These are phyloP conservation scores for Lophotriccus pileatus DNA, from an alignment of 2,797 vertebrate species.

Conservation along the genomic window DNA sequence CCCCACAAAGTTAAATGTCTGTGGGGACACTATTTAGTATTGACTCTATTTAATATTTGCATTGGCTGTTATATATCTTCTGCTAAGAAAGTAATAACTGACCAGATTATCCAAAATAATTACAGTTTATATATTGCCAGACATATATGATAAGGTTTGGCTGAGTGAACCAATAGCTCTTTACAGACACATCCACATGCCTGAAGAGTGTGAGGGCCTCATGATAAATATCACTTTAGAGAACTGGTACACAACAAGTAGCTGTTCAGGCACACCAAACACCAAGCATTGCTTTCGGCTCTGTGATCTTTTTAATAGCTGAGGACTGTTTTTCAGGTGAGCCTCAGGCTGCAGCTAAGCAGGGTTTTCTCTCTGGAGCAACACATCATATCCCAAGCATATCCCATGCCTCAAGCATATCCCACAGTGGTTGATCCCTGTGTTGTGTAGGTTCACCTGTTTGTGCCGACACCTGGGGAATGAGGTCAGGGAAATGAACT, in stretches of 20 bases:
- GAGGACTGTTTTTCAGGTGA: not conserved
- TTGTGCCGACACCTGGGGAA: not conserved
- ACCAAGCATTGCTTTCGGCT: not conserved
- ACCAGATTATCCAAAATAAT: not conserved
- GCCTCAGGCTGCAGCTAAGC: not conserved
- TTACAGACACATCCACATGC: not conserved
- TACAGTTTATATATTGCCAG: not conserved
- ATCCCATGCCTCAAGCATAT: not conserved
- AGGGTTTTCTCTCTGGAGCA: not conserved
- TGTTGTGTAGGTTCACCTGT: not conserved
- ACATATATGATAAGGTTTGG: not conserved
- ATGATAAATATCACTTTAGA: not conserved
- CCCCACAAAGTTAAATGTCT: not conserved
- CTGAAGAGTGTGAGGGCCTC: not conserved
- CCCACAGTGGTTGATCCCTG: not conserved
- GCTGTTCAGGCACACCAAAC: not conserved
- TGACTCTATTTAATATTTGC: not conserved
- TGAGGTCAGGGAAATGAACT: not conserved
- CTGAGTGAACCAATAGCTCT: not conserved
- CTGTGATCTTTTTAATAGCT: not conserved
- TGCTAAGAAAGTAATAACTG: not conserved
- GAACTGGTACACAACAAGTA: not conserved
- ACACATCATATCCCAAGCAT: not conserved
- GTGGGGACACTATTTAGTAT: not conserved
- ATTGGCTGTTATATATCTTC: not conserved